phyloP scores from a whole-genome alignment of 2,113 vertebrate genomes.

The Rhombomys opimus region DNA sequence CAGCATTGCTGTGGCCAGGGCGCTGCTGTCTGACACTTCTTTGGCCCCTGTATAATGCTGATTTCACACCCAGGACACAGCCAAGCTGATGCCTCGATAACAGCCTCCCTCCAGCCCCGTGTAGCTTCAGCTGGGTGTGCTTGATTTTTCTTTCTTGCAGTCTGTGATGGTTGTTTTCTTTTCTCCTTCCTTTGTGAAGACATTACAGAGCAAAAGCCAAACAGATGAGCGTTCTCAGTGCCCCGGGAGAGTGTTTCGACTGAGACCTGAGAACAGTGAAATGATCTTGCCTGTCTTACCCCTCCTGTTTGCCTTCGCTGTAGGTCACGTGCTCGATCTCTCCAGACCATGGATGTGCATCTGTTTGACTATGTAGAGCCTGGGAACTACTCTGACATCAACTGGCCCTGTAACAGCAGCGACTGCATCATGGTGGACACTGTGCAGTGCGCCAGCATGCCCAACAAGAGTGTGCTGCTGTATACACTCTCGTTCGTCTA shows the following conservation, averaged over 20 bases:
- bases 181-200: not conserved
- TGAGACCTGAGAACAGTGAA: not conserved
- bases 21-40: slow-evolving; percentile 41
- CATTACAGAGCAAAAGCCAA: accelerated
- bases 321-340: not conserved
- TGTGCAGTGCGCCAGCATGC: slow-evolving; percentile 86
- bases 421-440: slow-evolving; percentile 90
- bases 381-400: slow-evolving; percentile 91
- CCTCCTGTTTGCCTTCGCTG: not conserved
- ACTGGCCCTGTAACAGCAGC: slow-evolving; percentile 87
- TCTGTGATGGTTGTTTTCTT: not conserved
- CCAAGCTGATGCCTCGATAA: slow-evolving; percentile 71
- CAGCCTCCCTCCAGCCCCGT: not conserved
- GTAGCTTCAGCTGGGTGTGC: not conserved
- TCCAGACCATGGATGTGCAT: slow-evolving; percentile 84
- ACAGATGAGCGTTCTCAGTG: accelerated
- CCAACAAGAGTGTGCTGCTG: slow-evolving; percentile 90
- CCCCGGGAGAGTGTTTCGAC: accelerated
- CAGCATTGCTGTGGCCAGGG: not conserved
- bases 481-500: slow-evolving; percentile 93
- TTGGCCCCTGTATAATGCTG: slow-evolving; percentile 54
- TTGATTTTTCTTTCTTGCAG: not conserved
- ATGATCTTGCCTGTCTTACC: accelerated
- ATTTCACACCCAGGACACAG: slow-evolving; percentile 73
- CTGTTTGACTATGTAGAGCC: slow-evolving; percentile 87